Conservation (phyloP, 2,888 invertebrate species). For the Metacarcinus magister region DNA sequence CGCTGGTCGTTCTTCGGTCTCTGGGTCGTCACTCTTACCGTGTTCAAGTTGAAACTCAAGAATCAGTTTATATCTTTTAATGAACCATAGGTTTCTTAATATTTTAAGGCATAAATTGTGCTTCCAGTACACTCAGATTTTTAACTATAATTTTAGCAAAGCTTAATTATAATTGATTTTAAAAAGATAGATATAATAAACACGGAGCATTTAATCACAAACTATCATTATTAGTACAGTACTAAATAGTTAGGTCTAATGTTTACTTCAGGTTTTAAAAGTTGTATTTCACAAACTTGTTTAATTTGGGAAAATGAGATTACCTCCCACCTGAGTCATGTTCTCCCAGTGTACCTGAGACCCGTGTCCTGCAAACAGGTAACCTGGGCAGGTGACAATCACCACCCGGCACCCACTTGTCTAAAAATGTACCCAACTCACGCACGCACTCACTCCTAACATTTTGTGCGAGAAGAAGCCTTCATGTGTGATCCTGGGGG, state of each 20-base stretch:
- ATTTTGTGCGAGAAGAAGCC: background rate
- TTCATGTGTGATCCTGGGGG: background rate
- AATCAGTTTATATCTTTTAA: conserved; percentile 30
- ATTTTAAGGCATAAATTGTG: conserved; percentile 47
- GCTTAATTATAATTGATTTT: conserved; percentile 47
- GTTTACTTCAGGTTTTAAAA: conserved; percentile 38
- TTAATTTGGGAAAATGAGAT: conserved; percentile 20
- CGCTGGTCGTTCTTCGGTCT: background rate
- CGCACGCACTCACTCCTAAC: background rate
- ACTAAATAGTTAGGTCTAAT: background rate
- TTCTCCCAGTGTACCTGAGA: conserved; percentile 46
- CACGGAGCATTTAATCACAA: background rate
- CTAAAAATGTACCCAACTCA: background rate
- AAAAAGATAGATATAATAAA: conserved; percentile 7
- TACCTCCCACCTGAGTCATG: conserved; percentile 44
- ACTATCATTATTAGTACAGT: background rate
- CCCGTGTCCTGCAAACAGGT: conserved; percentile 49
- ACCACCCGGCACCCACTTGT: conserved; percentile 45
- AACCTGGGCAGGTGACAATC: conserved; percentile 43
- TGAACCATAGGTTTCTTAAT: conserved; percentile 40
- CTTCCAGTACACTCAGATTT: conserved; percentile 49
- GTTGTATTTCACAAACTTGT: background rate
- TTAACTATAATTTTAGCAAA: conserved; percentile 44
- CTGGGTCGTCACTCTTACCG: background rate
- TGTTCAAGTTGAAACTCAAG: background rate